These are phyloP conservation scores for Papilio dardanus DNA, from an alignment of 1,140 invertebrate genomes.

Conservation along the genomic window DNA sequence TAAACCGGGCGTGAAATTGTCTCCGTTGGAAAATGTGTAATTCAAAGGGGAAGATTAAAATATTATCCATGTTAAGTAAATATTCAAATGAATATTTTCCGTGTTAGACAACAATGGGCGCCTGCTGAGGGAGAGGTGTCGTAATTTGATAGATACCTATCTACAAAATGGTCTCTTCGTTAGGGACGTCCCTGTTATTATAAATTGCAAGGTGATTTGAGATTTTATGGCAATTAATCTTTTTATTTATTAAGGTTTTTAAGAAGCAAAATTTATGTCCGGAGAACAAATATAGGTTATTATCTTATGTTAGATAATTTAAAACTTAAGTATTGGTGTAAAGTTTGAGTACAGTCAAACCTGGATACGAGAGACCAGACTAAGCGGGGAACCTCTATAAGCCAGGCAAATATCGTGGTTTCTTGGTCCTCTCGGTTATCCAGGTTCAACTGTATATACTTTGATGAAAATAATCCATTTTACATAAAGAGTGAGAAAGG, in stretches of 20 bases:
- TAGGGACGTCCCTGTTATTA: slow-evolving; percentile 76
- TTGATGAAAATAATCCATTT: no score
- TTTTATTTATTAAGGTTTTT: slow-evolving; percentile 43
- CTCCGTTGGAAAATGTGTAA: slow-evolving; percentile 81
- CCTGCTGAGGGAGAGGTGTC: slow-evolving; percentile 62
- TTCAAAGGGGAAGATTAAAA: slow-evolving; percentile 84
- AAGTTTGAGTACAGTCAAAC: no score
- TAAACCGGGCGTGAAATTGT: slow-evolving; percentile 79
- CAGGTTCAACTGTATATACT: no score
- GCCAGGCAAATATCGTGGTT: no score
- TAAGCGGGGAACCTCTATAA: no score
- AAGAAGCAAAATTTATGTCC: slow-evolving; percentile 30
- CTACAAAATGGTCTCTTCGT: slow-evolving; percentile 78
- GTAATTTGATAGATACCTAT: slow-evolving; percentile 81
- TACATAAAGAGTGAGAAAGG: no score
- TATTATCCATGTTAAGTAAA: slow-evolving; percentile 84
- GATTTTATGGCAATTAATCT: slow-evolving; percentile 73
- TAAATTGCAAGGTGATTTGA: slow-evolving; percentile 79
- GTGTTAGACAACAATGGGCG: slow-evolving; percentile 79
- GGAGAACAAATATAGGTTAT: background rate
- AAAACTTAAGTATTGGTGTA: no score
- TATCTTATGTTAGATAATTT: background rate
- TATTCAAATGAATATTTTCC: slow-evolving; percentile 84
- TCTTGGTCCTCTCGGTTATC: no score
- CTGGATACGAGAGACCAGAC: no score